Evolutionary conservation across 2,113 vertebrate species (phyloP), one percentile per base, ranked within the genome.

Genomic region (Monarcha castaneiventris): DNA sequence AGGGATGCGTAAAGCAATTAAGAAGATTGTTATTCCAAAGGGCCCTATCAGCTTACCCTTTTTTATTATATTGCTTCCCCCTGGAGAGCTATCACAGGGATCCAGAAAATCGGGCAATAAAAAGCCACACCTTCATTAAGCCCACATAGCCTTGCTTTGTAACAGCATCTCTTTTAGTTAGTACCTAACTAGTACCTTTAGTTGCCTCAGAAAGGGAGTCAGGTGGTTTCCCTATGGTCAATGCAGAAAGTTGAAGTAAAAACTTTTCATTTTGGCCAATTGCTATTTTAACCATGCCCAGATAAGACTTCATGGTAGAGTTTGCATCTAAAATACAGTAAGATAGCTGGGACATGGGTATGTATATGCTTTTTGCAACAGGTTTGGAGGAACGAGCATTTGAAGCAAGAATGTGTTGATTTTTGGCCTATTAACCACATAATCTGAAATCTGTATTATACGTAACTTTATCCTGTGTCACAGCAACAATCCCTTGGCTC

Each of bases 1-100:
- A 63, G 52, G 69, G 80, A 67, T 35, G 56, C 1, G 0, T 56
- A 90, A 86, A 90, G 84, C 89, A 92, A 88, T 93, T 84, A 80
- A 67, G 63, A 85, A 58, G 71, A 63, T 51, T 93, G 82, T 95
- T 94, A 74, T 81, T 92, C 72, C 82, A 58, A 92, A 90, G 80
- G 68, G 74, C 73, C 1, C 0, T 71, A 89, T 89, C 83, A 90
- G 46, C 27, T 97, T 88, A 95, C 90, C 30, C 51, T 92, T 95
- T 95, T 93, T 94, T 90, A 94, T 93, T 90, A 71, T 35, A 35
- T 67, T 74, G 55, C 19, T 85, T 5, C 17, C 78, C 63, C 13
- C 22, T 3, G 11, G 63, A 90, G 68, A 96, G 41, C 59, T 86
- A 64, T 67, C 26, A 6, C 12, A 56, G 20, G 39, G 84, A 89